A percentile compares a stretch with the other conserved stretches of the same genome.
These are phyloP conservation scores for Helicorthomorpha holstii DNA, from an alignment of 1,140 invertebrate genomes.

Conservation along the genomic window DNA sequence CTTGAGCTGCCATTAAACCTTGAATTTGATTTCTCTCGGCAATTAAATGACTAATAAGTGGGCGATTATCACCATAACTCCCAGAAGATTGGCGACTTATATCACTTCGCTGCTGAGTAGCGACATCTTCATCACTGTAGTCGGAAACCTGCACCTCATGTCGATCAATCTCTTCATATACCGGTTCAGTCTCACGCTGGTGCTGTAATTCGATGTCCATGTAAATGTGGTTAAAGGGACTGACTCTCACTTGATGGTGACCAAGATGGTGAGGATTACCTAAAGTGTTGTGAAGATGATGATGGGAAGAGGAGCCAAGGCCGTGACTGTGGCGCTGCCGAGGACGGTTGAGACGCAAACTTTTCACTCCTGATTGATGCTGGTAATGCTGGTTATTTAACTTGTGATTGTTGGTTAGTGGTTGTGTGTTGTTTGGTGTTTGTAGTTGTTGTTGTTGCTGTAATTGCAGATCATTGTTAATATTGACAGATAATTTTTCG, in stretches of 20 bases:
- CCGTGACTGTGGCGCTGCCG: constrained; percentile 13
- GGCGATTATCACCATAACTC: constrained; percentile 60
- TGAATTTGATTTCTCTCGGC: constrained; percentile 13
- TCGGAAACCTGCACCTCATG: constrained; percentile 42
- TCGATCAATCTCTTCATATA: constrained; percentile 63
- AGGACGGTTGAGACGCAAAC: constrained; percentile 14
- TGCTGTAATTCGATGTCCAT: constrained; percentile 45
- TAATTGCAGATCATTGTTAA: constrained; percentile 13
- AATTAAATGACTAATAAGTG: constrained; percentile 43
- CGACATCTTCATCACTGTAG: constrained; percentile 58
- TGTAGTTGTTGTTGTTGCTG: constrained; percentile 14
- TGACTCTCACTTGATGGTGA: no score
- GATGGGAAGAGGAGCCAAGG: constrained; percentile 9
- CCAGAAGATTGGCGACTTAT: constrained; percentile 55
- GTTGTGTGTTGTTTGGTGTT: constrained; percentile 12
- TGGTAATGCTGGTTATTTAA: constrained; percentile 7
- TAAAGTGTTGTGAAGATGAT: constrained; percentile 15
- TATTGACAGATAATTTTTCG: constrained; percentile 24
- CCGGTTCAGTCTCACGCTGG: constrained; percentile 47
- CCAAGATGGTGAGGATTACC: constrained; percentile 10
- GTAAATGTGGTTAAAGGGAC: constrained; percentile 44
- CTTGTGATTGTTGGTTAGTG: constrained; percentile 7
- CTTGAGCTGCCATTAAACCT: constrained; percentile 37
- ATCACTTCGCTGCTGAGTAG: constrained; percentile 54
- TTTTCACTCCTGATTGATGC: constrained; percentile 15